Base-by-base conservation (phyloP, 2,113 vertebrate genomes). In the Saimiri boliviensis region DNA sequence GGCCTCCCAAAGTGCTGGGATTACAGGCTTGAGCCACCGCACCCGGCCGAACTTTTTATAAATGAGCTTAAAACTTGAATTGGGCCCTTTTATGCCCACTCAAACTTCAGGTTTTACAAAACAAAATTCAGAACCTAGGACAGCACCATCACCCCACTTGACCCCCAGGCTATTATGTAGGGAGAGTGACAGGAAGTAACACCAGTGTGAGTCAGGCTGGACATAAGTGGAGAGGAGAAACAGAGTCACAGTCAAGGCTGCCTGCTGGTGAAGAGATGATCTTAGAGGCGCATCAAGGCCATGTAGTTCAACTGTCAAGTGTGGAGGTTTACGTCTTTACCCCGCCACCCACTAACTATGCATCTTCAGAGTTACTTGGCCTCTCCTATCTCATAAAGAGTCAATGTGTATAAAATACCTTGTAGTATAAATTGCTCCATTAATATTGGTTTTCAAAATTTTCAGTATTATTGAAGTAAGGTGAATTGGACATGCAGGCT, bases 71-170 rank as follows among this genome's bases (percentile, higher is more conserved):
- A 86, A 86, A 63, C 23, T 76, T 40, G 35, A 90, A 73, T 70
- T 23, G 35, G 7, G 49, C 42, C 3, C 42, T 71, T 30, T 25
- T 25, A 40, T 27, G 45, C 40, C 6, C 16, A 37, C 49, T 20
- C 3, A 4, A 7, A 37, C 30, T 68, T 71, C 25, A 6, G 7
- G 4, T 56, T 52, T 87, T 68, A 49, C 8, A 60, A 30, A 73
- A 42, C 56, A 74, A 37, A 19, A 35, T 91, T 93, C 87, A 81
- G 83, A 13, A 95, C 82, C 54, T 58, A 91, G 77, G 83, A 93
- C 54, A 96, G 93, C 0, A 2, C 37, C 49, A 11, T 10, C 25
- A 4, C 27, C 45, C 12, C 32, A 13, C 25, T 32, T 68, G 32
- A 68, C 66, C 14, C 6, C 45, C 5, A 6, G 27, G 70, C 52